These are phyloP conservation scores for Agelaius phoeniceus DNA, from an alignment of 2,113 vertebrate genomes.

Conservation along the genomic window DNA sequence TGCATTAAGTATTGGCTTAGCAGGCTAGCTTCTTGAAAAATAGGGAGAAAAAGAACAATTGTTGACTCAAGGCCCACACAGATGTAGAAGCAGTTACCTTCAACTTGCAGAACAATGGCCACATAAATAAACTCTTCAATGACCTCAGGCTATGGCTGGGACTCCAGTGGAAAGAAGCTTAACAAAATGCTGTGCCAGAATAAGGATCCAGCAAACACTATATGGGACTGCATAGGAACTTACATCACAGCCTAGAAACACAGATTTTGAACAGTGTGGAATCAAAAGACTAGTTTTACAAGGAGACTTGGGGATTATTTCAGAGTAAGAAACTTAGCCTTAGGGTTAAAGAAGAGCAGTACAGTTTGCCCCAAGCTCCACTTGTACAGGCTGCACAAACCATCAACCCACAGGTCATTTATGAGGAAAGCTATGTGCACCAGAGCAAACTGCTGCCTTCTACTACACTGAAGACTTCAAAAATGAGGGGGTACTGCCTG, in stretches of 20 bases:
- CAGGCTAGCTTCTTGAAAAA: background rate
- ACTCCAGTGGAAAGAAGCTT: background rate
- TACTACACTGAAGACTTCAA: background rate
- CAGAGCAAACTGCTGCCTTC: background rate
- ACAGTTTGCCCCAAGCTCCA: background rate
- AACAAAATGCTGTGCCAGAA: background rate
- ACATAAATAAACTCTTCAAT: background rate
- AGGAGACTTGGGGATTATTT: background rate
- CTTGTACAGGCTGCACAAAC: background rate
- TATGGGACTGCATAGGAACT: background rate
- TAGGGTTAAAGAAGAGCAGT: background rate
- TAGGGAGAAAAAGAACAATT: background rate
- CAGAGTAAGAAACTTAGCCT: background rate
- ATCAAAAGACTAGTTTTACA: background rate
- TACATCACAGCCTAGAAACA: background rate
- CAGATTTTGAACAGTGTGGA: background rate
- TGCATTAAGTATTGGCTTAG: background rate
- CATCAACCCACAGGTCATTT: background rate
- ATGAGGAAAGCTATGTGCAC: background rate
- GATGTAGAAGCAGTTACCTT: background rate
- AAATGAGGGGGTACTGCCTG: background rate
- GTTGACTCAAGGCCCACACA: background rate
- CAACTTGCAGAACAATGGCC: background rate
- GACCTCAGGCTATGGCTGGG: background rate
- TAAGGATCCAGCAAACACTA: background rate